Evolutionary conservation across 2,888 invertebrate species (phyloP), one percentile per base, ranked within the genome.

Genomic region (Amiota communis): DNA sequence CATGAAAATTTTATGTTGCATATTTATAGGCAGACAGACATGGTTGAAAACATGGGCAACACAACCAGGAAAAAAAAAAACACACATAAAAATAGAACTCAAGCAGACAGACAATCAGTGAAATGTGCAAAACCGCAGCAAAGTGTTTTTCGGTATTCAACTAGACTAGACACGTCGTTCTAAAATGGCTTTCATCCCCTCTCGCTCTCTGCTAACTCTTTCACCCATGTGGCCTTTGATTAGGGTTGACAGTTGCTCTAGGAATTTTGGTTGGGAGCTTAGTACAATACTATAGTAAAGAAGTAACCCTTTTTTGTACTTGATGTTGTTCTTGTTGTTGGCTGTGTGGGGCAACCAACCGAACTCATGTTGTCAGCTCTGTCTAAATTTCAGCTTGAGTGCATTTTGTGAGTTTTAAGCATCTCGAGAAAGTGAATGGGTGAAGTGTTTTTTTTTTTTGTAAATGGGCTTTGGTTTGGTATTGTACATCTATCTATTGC

Each of bases 171-270:
- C 36, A 36, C 36, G 36, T 36, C 8, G 36, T 36, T 36, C 8
- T 36, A 36, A 36, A 36, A 36, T 36, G 36, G 36, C 36, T 36
- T 36, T 36, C 36, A 36, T 36, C 6, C 36, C 6, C 36, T 6
- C 36, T 56, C 15, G 1, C 20, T 17, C 17, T 49, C 47, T 64
- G 20, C 20, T 61, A 53, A 53, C 2, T 36, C 36, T 36, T 36
- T 36, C 36, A 4, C 6, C 6, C 36, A 36, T 2, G 3, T 36
- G 6, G 9, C 69, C 20, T 75, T 79, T 80, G 80, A 76, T 75
- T 74, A 74, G 78, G 80, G 77, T 83, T 79, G 83, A 80, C 83
- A 78, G 72, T 73, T 77, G 65, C 56, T 51, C 64, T 20, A 11
- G 8, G 59, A 11, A 9, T 15, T 15, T 59, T 59, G 20, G 23